Evolutionary conservation across 30 jellyfish, hydroid and myxozoan genomes (phyloP), one percentile per base, ranked within the genome.

Genomic region (Aurelia sp.): DNA sequence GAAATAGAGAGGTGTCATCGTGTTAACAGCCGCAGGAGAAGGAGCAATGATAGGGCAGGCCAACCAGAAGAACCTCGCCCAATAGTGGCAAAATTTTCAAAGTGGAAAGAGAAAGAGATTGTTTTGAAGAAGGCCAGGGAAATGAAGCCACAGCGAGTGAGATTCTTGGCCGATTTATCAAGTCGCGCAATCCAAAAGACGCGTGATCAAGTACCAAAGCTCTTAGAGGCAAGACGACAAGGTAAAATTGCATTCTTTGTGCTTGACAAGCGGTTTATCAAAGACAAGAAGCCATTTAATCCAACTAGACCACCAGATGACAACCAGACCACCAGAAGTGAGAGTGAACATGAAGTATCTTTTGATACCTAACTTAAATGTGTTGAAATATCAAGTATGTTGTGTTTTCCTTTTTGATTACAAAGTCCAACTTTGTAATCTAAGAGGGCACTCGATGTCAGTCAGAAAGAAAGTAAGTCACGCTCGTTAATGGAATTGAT

Each of bases 81-180:
- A 24, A 66, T 66, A 66, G 77, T 66, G 77, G 77, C 77, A 66
- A 66, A 66, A 66, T 31, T 72, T 41, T 72, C 83, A n/a, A 72
- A 72, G 83, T 50, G 67, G 83, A 72, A 72, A 72, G 83, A 38
- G 16, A 72, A 72, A 35, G 63, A 30, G 90, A 47, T 19, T 35
- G 68, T 80, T 17, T 62, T 80, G 90, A 80, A 65, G 68, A 65
- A 63, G 68, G 90, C 90, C 51, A 63, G 90, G 24, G 77, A 60
- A 40, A 63, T 59, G 8, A 80, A 80, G 48, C 90, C 90, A 47
- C 81, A 63, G 35, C 75, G 90, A 1, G 33, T 80, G 48, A 80
- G 63, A 60, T 80, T 80, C 41, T 33, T 61, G 69, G 53, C 68
- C 44, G 90, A 80, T 63, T 48, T 80, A 31, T 58, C 81, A 40